phyloP scores from a whole-genome alignment of 2,888 invertebrate species.

The Apamea anceps region DNA sequence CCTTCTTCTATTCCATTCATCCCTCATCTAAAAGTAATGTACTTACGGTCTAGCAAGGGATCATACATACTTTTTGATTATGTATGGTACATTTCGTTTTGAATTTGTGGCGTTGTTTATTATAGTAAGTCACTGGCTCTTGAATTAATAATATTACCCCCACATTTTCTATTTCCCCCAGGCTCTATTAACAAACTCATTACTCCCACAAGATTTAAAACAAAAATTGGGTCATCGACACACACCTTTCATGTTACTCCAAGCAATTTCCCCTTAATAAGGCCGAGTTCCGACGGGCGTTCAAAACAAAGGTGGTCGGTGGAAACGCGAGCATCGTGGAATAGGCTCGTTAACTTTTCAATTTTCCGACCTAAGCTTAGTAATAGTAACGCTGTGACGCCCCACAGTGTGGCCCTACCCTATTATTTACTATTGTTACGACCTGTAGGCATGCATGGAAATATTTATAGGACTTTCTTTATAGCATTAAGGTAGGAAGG shows the following conservation, averaged over 20 bases:
- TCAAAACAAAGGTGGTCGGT: conserved; percentile 82
- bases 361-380: conserved; percentile 84
- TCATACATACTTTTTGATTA: too few species aligned
- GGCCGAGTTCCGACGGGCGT: conserved; percentile 77
- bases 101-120: not conserved
- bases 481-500: not conserved
- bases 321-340: conserved; percentile 79
- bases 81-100: too few species aligned
- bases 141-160: not conserved
- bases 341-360: conserved; percentile 89
- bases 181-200: conserved; percentile 50
- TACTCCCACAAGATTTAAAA: conserved; percentile 63
- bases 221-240: conserved; percentile 78
- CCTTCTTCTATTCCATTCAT: too few species aligned
- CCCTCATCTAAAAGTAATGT: too few species aligned
- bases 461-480: conserved; percentile 35
- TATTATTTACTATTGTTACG: conserved; percentile 65
- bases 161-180: not conserved
- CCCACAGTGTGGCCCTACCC: conserved; percentile 52
- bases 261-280: conserved; percentile 83
- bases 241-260: conserved; percentile 78
- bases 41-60: too few species aligned
- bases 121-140: not conserved
- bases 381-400: conserved; percentile 71
- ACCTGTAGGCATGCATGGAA: conserved; percentile 52